Conservation (phyloP, 2,888 invertebrate species). For the Ophioninae sp. region DNA sequence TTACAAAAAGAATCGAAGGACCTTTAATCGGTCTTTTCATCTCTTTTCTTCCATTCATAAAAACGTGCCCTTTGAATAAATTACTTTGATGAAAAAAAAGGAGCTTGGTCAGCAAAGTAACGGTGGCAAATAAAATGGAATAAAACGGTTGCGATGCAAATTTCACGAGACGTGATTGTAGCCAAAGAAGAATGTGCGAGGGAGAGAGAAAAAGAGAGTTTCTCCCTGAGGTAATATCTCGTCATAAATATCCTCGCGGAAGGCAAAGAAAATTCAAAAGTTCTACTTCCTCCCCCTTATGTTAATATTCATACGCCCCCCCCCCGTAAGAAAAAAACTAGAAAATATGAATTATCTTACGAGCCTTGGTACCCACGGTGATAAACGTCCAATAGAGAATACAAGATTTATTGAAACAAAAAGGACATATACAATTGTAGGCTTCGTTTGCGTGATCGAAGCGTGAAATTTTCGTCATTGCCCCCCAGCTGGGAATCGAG, state of each 20-base stretch:
- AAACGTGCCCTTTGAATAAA: neutral
- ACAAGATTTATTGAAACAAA: neutral
- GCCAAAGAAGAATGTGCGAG: neutral
- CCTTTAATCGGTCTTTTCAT: constrained; percentile 33
- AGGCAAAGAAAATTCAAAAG: constrained; percentile 3
- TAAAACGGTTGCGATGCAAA: neutral
- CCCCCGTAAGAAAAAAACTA: neutral
- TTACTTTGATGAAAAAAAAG: neutral
- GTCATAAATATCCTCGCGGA: neutral
- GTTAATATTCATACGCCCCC: neutral
- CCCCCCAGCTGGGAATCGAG: neutral
- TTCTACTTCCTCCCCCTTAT: neutral
- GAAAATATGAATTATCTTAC: neutral
- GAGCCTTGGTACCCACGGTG: neutral
- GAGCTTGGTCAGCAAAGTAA: neutral
- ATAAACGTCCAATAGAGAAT: neutral
- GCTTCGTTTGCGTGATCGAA: neutral
- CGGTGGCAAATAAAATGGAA: neutral
- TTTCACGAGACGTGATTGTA: neutral
- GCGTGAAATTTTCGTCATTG: neutral
- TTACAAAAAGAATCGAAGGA: constrained; percentile 26
- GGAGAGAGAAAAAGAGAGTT: neutral
- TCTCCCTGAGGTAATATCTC: neutral
- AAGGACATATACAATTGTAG: neutral
- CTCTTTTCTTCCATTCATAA: constrained; percentile 7